phyloP scores from a whole-genome alignment of 2,797 vertebrate species.

The Diceros bicornis region DNA sequence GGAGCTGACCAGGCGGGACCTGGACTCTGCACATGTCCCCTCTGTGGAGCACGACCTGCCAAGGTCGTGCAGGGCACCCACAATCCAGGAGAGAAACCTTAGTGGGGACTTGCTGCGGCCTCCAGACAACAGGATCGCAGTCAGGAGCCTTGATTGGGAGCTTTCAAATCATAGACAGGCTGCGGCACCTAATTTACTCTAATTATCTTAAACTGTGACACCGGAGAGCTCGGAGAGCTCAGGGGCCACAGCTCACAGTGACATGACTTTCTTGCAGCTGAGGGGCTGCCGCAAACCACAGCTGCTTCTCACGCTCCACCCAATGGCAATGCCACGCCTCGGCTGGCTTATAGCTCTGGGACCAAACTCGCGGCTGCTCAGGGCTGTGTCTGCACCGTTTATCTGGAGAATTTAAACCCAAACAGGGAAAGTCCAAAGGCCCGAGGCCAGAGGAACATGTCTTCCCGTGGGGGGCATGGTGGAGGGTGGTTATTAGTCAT shows the following conservation, averaged over 20 bases:
- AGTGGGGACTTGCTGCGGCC: fast-evolving
- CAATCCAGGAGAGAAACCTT: not conserved
- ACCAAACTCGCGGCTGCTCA: not conserved
- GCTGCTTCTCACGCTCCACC: not conserved
- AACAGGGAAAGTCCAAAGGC: too few relatives aligned
- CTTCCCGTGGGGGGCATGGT: fast-evolving
- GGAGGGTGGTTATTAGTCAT: not conserved
- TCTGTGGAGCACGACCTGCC: not conserved
- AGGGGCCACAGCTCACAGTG: fast-evolving
- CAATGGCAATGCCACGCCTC: not conserved
- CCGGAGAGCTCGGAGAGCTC: not conserved
- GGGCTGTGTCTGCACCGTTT: not conserved
- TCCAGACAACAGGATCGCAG: not conserved
- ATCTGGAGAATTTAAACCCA: not conserved
- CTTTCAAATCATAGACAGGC: not conserved
- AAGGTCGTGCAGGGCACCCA: not conserved
- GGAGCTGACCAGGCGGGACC: not conserved
- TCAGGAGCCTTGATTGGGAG: fast-evolving
- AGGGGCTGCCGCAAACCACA: not conserved
- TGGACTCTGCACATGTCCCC: not conserved
- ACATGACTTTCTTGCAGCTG: too few relatives aligned
- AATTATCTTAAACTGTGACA: not conserved
- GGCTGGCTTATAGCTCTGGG: not conserved
- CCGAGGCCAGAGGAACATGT: not conserved
- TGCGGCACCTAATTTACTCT: not conserved